Evolutionary conservation across 2,113 vertebrate species (phyloP).

Genomic region (Colaptes auratus): DNA sequence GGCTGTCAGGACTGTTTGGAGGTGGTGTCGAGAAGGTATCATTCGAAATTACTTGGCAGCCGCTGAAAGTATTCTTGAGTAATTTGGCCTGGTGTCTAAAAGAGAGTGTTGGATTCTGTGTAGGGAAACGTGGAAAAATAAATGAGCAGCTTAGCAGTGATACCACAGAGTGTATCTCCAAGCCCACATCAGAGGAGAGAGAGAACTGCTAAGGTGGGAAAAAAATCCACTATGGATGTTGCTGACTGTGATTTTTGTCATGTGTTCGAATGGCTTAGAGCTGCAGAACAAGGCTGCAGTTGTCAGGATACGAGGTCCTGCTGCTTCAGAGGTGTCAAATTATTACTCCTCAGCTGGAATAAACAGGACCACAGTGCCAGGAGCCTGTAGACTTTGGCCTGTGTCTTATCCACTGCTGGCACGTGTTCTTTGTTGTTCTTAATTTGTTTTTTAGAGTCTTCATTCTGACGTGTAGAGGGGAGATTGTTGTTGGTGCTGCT

Average conservation of each 20-base stretch:
- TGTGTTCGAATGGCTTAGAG: conserved; percentile 75
- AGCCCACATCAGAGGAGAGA: conserved; percentile 81
- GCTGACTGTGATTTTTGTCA: conserved; percentile 86
- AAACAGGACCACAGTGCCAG: conserved; percentile 70
- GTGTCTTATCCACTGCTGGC: conserved; percentile 78
- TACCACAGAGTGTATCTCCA: conserved; percentile 83
- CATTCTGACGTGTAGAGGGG: conserved; percentile 50
- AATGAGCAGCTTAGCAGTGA: conserved; percentile 83
- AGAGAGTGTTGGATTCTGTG: conserved; percentile 82
- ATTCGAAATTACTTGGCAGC: conserved; percentile 81
- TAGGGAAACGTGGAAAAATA: conserved; percentile 78
- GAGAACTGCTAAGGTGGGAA: conserved; percentile 77
- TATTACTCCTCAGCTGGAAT: conserved; percentile 88
- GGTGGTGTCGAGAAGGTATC: conserved; percentile 80
- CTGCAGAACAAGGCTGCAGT: conserved; percentile 82
- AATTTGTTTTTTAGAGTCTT: not conserved
- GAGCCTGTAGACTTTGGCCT: conserved; percentile 82
- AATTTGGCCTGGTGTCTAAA: conserved; percentile 79
- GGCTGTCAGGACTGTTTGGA: conserved; percentile 77
- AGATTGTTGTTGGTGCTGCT: conserved; percentile 36
- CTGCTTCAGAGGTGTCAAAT: conserved; percentile 86
- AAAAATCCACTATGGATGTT: conserved; percentile 80
- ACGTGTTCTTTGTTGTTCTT: conserved; percentile 56
- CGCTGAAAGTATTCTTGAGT: conserved; percentile 83
- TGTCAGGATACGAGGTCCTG: conserved; percentile 81